Percentiles rank a stretch among this genome's conserved stretches.
Conservation (phyloP, 2,888 invertebrate species). For the Papilio demoleus region DNA sequence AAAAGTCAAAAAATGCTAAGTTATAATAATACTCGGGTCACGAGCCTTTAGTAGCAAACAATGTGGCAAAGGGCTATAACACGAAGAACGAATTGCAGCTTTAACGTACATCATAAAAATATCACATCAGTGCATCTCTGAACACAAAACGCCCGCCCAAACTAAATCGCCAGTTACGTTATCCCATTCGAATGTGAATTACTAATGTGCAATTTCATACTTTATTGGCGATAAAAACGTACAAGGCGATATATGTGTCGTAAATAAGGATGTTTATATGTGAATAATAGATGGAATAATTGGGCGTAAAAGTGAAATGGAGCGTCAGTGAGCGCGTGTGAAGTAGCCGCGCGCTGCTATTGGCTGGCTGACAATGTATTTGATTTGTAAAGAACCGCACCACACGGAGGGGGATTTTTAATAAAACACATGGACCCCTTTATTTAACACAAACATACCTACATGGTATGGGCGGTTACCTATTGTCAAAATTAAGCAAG, state of each 20-base stretch:
- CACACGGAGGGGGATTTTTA: slow-evolving; percentile 46
- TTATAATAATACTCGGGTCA: slow-evolving; percentile 37
- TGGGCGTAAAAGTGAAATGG: slow-evolving; percentile 71
- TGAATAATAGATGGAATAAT: slow-evolving; percentile 75
- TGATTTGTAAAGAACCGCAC: slow-evolving; percentile 50
- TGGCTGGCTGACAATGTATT: slow-evolving; percentile 62
- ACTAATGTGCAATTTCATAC: slow-evolving; percentile 78
- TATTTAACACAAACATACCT: not conserved
- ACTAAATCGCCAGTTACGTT: slow-evolving; percentile 75
- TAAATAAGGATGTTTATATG: slow-evolving; percentile 75
- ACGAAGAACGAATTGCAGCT: slow-evolving; percentile 59
- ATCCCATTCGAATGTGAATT: slow-evolving; percentile 70
- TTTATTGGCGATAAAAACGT: slow-evolving; percentile 78
- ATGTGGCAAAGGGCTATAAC: slow-evolving; percentile 73
- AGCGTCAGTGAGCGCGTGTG: slow-evolving; percentile 49
- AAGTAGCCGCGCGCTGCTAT: slow-evolving; percentile 53
- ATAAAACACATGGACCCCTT: slow-evolving; percentile 25
- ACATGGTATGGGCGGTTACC: not conserved
- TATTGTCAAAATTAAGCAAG: not conserved
- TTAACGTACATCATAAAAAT: slow-evolving; percentile 74
- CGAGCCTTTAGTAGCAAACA: slow-evolving; percentile 52
- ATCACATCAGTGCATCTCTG: slow-evolving; percentile 63
- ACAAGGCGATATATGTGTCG: slow-evolving; percentile 60
- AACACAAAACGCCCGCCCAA: slow-evolving; percentile 69
- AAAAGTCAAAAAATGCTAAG: slow-evolving; percentile 38